Base-by-base conservation (phyloP, 2,113 vertebrate species). In the Picathartes gymnocephalus region DNA sequence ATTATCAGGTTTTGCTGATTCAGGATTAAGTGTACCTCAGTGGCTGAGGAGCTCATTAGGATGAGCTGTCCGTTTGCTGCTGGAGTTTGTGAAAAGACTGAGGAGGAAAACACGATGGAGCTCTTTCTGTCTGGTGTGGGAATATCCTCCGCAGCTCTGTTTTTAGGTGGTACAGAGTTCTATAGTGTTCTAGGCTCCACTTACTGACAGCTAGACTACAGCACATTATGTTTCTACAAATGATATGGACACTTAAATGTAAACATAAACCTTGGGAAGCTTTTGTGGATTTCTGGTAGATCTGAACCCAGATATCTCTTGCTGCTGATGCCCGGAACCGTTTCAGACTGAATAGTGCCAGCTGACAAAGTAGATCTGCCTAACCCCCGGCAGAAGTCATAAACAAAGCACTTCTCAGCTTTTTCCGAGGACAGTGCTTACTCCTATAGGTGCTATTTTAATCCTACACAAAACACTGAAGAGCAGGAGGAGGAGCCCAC, bases 1-100 rank as follows among this genome's bases (percentile, higher is more conserved):
- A 95, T 97, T 81, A 92, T 82, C 93, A 82, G 77, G 86, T 94
- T 93, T 96, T 96, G 96, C 97, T 97, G 96, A 96, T 96, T 97
- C 96, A 96, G 95, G 96, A 97, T 97, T 98, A 97, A 97, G 88
- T 70, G 93, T 87, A 82, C 81, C 86, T 93, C 92, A 28, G 86
- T 79, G 72, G 47, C 76, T 45, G 81, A 86, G 62, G 66, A 88
- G 80, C 79, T 96, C 27, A 23, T 97, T 94, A 95, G 84, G 51
- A 62, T 80, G 57, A 83, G 39, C 47, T 81, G 39, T 73, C 84
- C 17, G 6, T 91, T 81, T 7, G 2, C 76, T 92, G 92, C 22
- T 31, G 57, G 71, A 53, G 44, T 40, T 51, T 71, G 65, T 91
- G 56, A 78, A 54, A 84, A 68, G 56, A 7, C 48, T 47, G 44